Evolutionary conservation across 2,113 vertebrate species (phyloP), one percentile per base, ranked within the genome.

Genomic region (Uria lomvia): DNA sequence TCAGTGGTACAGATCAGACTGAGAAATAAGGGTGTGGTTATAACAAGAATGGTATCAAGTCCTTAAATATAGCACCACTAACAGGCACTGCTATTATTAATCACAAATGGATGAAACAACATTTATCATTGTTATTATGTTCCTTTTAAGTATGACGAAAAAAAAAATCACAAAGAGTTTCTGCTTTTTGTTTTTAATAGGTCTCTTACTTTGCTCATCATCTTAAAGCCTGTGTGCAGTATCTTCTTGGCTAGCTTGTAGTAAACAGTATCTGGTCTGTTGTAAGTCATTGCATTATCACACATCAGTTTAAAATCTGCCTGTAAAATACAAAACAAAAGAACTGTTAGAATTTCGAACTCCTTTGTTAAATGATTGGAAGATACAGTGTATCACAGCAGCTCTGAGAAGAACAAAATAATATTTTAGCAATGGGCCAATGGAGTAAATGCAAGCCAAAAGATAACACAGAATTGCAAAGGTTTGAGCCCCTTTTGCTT

Each of bases 231-330:
- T 6, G 99, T 99, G 60, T 99, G 99, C 15, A 99, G 99, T 78
- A 99, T 98, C 97, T 99, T 99, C 98, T 99, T 99, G 52, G 99
- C 99, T 92, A 99, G 97, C 91, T 99, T 99, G 98, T 99, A 99
- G 97, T 99, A 99, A 84, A 99, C 99, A 0, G 99, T 99, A 97
- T 99, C 99, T 19, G 99, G 99, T 86, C 99, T 98, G 98, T 99
- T 99, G 98, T 99, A 99, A 19, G 99, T 99, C 99, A 99, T 99
- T 49, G 99, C 99, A 45, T 99, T 99, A 93, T 99, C 99, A 95
- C 99, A 99, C 99, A 99, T 99, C 95, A 99, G 98, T 95, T 99
- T 99, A 98, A 99, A 99, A 96, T 99, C 99, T 40, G 98, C 99
- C 99, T 99, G 97, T 55, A 97, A 93, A 95, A 82, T 30, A 86